These are phyloP conservation scores for Cephus sareptanus DNA, from an alignment of 2,888 invertebrate genomes.

Conservation along the genomic window DNA sequence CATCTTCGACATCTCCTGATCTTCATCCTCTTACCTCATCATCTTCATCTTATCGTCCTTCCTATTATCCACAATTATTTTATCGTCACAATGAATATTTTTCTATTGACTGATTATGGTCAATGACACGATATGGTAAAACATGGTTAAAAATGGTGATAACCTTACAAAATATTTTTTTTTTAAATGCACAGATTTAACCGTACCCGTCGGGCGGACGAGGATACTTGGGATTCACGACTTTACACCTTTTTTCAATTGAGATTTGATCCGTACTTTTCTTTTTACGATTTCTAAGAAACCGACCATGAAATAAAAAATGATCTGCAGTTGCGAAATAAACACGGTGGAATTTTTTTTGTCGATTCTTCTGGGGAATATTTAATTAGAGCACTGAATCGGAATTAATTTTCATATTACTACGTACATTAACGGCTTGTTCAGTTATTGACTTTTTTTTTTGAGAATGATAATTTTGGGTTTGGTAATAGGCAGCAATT, in stretches of 20 bases:
- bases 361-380: not conserved
- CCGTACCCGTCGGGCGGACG: not conserved
- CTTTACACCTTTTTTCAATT: not conserved
- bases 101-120: not conserved
- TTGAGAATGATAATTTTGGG: not conserved
- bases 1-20: constrained; percentile 5
- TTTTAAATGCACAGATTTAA: not conserved
- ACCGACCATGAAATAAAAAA: not conserved
- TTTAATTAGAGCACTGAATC: not conserved
- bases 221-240: not conserved
- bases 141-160: too few relatives aligned
- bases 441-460: not conserved
- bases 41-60: not conserved
- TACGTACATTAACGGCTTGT: not conserved
- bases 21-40: not conserved
- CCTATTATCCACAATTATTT: not conserved
- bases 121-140: too few relatives aligned
- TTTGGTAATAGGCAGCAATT: not conserved
- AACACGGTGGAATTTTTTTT: not conserved
- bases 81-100: not conserved
- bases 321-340: not conserved
- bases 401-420: not conserved
- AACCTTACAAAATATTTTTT: not conserved
- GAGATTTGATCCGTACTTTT: not conserved
- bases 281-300: not conserved